phyloP scores from a whole-genome alignment of 2,113 vertebrate species.

The Pedetes capensis region DNA sequence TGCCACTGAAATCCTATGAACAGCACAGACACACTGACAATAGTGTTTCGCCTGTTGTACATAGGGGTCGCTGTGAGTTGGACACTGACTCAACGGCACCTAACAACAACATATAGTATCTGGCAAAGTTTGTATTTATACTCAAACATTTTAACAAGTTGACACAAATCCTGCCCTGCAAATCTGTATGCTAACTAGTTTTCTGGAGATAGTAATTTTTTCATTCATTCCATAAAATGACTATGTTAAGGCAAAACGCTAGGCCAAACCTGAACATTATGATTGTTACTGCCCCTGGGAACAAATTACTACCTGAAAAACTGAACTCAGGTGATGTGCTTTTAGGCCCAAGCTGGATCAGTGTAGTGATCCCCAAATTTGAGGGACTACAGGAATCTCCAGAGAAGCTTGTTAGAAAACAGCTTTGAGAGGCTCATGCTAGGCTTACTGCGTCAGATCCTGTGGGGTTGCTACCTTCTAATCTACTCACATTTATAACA shows the following conservation, averaged over 20 bases:
- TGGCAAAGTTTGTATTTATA: background rate
- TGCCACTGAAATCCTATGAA: too few species aligned
- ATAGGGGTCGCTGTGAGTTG: too few species aligned
- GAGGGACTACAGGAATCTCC: background rate
- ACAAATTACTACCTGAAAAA: background rate
- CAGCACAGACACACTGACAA: too few species aligned
- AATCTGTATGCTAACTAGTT: background rate
- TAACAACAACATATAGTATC: too few species aligned
- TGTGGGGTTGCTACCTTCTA: background rate
- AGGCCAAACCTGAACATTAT: background rate
- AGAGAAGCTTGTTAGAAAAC: background rate
- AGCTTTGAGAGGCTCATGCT: background rate
- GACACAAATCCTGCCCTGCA: background rate
- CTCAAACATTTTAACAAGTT: background rate
- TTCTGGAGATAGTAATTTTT: background rate
- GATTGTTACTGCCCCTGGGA: background rate
- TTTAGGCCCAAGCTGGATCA: background rate
- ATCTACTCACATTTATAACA: background rate
- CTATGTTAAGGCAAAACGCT: background rate
- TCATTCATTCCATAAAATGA: background rate
- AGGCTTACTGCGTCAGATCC: background rate
- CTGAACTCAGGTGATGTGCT: background rate
- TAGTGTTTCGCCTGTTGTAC: too few species aligned
- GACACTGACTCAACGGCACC: too few species aligned
- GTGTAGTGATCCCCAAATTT: background rate